Conservation (phyloP, 2,888 invertebrate genomes). For the Sarcophaga rosellei region DNA sequence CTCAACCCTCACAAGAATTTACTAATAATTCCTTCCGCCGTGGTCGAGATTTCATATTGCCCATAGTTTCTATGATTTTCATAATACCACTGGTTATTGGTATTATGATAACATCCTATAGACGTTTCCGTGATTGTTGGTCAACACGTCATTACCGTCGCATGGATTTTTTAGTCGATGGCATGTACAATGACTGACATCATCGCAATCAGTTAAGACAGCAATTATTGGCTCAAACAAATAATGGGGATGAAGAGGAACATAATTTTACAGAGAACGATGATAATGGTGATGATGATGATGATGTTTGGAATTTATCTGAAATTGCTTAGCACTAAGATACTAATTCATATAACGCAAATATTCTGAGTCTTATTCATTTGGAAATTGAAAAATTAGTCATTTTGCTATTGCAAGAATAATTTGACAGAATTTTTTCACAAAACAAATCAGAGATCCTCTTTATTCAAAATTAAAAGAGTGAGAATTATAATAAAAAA, state of each 20-base stretch:
- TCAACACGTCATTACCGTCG: conserved; percentile 91
- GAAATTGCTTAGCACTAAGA: conserved; percentile 67
- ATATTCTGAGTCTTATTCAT: not conserved
- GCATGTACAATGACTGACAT: conserved; percentile 91
- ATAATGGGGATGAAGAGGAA: conserved; percentile 34
- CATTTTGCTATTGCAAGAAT: not conserved
- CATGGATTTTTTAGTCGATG: conserved; percentile 94
- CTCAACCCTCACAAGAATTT: conserved; percentile 76
- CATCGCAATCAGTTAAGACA: conserved; percentile 64
- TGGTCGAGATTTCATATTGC: conserved; percentile 87
- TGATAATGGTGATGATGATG: conserved; percentile 38
- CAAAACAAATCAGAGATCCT: not conserved
- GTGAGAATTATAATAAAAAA: conserved; percentile 57
- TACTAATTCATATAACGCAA: not conserved
- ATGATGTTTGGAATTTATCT: conserved; percentile 62
- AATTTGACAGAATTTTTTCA: not conserved
- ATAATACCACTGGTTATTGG: conserved; percentile 86
- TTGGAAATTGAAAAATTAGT: not conserved
- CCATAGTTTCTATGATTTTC: conserved; percentile 88
- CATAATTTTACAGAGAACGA: conserved; percentile 12
- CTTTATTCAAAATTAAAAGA: conserved; percentile 48
- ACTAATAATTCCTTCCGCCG: conserved; percentile 74
- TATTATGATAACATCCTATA: conserved; percentile 86
- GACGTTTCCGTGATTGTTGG: conserved; percentile 91
- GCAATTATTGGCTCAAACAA: conserved; percentile 47